Base-by-base conservation (phyloP, 2,888 invertebrate genomes). In the Mycalesis mineus region DNA sequence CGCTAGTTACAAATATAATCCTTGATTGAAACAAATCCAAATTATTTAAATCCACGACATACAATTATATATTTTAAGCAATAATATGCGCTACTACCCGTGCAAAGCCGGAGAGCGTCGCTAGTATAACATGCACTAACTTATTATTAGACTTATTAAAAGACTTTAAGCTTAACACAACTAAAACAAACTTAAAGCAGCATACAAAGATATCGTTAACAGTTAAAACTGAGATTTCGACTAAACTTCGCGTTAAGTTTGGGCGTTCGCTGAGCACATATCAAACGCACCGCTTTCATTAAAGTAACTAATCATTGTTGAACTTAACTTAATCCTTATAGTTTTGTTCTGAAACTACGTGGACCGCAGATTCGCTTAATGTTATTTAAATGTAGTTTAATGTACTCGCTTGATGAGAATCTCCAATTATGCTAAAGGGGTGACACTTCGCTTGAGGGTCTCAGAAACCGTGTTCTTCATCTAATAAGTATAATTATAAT, bases 241-340 rank as follows among this genome's bases (percentile, higher is more conserved):
- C 22, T 29, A 17, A 29, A 60, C 51, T 56, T 41, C 22, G 17
- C 13, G 54, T 13, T 57, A 51, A 65, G 67, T 66, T 65, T 67
- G 67, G 62, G 60, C 52, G 55, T 63, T 64, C 58, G 56, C 62
- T 63, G 64, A 66, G 58, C 70, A 68, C 69, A 69, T 68, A 68
- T 70, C 68, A 66, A 68, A 69, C 69, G 69, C 52, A 39, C 50
- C 37, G 47, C 59, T 57, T 52, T 59, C 59, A 57, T 62, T 62
- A 62, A 50, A 57, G 50, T 59, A 54, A 57, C 62, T 62, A 59
- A 62, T 62, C 59, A 62, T 62, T 57, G 60, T 57, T 51, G 49
- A 57, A 57, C 51, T 62, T 57, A 31, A 33, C 37, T 22, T 60
- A 51, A 57, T 56, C 56, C 40, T 51, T 53, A 42, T 41, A 59